phyloP scores from a whole-genome alignment of 2,797 vertebrate genomes.

The Ispidina lecontei region DNA sequence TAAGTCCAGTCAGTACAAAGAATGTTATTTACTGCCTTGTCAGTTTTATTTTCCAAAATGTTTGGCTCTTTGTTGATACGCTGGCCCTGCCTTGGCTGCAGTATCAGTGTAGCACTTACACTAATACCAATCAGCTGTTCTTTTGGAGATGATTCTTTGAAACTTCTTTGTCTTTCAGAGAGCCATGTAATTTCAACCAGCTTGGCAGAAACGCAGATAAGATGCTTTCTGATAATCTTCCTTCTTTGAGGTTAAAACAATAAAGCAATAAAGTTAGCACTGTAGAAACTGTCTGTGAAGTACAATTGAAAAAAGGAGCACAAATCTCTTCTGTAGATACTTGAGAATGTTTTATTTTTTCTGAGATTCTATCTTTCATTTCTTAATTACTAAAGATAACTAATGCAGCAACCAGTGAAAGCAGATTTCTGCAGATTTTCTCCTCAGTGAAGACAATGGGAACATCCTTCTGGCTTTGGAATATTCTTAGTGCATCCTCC shows the following conservation, averaged over 20 bases:
- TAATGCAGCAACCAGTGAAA: background rate
- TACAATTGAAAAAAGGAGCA: background rate
- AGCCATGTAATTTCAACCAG: background rate
- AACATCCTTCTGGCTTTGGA: background rate
- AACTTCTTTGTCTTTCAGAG: background rate
- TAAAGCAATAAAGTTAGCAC: background rate
- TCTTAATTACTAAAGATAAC: background rate
- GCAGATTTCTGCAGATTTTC: background rate
- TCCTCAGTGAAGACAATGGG: background rate
- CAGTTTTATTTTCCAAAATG: background rate
- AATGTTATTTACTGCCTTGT: background rate
- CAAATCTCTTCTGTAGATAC: rapidly evolving
- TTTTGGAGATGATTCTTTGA: background rate
- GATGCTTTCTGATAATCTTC: background rate
- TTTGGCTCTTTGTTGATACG: background rate
- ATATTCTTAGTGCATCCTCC: background rate
- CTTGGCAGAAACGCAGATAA: background rate
- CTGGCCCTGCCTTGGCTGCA: background rate
- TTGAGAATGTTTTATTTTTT: background rate
- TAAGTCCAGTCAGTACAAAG: background rate
- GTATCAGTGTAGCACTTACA: background rate
- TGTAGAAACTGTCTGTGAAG: background rate
- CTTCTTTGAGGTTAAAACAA: background rate
- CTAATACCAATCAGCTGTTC: background rate
- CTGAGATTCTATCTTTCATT: background rate